Base-by-base conservation (phyloP, 2,888 invertebrate species). In the Rutpela maculata region DNA sequence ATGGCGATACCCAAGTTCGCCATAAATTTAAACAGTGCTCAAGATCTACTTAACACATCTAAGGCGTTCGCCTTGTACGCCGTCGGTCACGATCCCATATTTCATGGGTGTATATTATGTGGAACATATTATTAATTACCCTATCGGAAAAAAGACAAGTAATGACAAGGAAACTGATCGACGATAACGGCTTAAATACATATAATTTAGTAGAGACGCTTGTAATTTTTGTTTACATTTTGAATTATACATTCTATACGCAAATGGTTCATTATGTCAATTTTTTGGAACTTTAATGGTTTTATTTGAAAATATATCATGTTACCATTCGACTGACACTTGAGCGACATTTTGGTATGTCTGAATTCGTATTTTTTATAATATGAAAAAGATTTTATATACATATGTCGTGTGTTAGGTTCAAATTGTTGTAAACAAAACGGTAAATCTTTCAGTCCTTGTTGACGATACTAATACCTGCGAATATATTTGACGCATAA, bases 1-100 rank as follows among this genome's bases (percentile, higher is more conserved):
- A 50, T 31, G n/a, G 17, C 71, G 63, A 72, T 70, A 70, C 70
- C 43, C 59, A 26, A 55, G 50, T 72, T 55, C 17, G 63, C 63
- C 63, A 72, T 72, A 72, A 72, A 72, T 72, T 55, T 31, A 63
- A 72, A 50, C 60, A 55, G 63, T 63, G 31, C 55, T 22, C 59
- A 43, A 35, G 71, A 76, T 76, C 76, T 76, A 76, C 70, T 76
- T 76, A 63, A 76, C 76, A 72, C 76, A 76, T 76, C 76, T 76
- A 69, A 63, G 76, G 56, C 38, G 65, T 76, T 76, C 56, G 71
- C 76, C 76, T 76, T 76, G 76, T 55, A 31, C 63, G 63, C 72
- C 72, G 18, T 72, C 22, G 67, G 72, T 72, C 72, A 72, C 72
- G 63, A 72, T 72, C 63, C 63, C 72, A 72, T 72, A 72, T 63